Conservation (phyloP, 1,140 invertebrate genomes). For the Saccostrea glomerata region DNA sequence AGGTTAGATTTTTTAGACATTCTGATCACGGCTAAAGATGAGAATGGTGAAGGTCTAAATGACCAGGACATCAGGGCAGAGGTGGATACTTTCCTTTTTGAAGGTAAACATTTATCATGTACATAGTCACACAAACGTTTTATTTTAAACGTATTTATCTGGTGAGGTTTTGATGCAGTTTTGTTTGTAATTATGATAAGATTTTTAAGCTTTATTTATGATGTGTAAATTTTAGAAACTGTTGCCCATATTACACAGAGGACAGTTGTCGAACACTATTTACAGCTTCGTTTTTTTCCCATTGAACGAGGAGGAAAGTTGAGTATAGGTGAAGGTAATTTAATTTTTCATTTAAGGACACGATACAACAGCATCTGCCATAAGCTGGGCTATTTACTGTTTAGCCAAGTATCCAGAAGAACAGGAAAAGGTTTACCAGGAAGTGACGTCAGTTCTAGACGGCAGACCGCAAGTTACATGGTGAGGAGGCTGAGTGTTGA, state of each 20-base stretch:
- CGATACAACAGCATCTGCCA: conserved; percentile 77
- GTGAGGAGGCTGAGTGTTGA: not conserved
- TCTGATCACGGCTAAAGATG: conserved; percentile 59
- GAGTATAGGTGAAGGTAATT: too few relatives aligned
- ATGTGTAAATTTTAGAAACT: too few relatives aligned
- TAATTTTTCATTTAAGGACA: conserved; percentile 59
- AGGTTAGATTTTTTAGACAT: conserved; percentile 61
- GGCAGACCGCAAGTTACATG: conserved; percentile 66
- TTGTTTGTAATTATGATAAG: too few relatives aligned
- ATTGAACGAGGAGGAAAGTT: too few relatives aligned
- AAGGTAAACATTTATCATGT: conserved; percentile 65
- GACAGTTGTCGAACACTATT: too few relatives aligned
- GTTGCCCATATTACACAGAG: too few relatives aligned
- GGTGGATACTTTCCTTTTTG: conserved; percentile 65
- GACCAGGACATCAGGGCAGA: conserved; percentile 62
- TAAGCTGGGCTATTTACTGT: conserved; percentile 88
- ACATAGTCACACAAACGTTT: not conserved
- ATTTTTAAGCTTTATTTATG: too few relatives aligned
- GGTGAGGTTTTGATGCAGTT: too few relatives aligned
- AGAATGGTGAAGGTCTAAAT: conserved; percentile 58
- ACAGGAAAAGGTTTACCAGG: conserved; percentile 87
- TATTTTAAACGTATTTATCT: too few relatives aligned
- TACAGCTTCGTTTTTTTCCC: too few relatives aligned
- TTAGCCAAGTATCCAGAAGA: conserved; percentile 87
- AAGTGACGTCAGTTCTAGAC: conserved; percentile 88